Evolutionary conservation across 2,797 vertebrate species (phyloP), one percentile per base, ranked within the genome.

Genomic region (Petrocephalus sullivani): DNA sequence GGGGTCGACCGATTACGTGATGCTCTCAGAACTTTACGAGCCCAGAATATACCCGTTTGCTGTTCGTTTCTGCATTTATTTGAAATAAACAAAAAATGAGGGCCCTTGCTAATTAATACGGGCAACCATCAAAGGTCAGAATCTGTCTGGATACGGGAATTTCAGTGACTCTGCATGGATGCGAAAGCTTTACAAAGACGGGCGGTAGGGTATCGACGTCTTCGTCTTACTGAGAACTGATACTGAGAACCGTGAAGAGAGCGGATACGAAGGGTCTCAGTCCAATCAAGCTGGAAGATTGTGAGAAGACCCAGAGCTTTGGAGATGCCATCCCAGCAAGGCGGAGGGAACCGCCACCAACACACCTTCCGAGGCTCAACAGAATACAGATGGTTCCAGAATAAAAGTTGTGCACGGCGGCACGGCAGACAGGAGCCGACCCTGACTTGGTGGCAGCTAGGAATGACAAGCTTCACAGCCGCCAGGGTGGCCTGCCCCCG

Each of bases 21-120:
- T 64, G 90, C 89, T 88, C 88, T 90, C 90, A 90, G 89, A 90
- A 87, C 91, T 94, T 95, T 94, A 95, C 12, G 81, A 94, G 85
- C 37, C 21, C 28, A 16, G 46, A 2, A 21, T 57, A 46, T 78
- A 33, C 67, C 41, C 16, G 19, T 21, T 21, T 10, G 83, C 37
- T 33, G 87, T 41, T 88, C 58, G 83, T 87, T 89, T 23, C 60
- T 82, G 87, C 86, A 88, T 88, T 88, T 53, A 84, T 88, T 54
- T 19, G n/a, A 87, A 88, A 54, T 60, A 28, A 88, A 90, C 58
- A 83, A 60, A 88, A 64, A 88, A 58, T 64, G 16, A 85, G 81
- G 49, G 51, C 53, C 0, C 0, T 2, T 28, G 6, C 51, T 85
- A 85, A 54, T 85, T 14, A 85, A 85, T 85, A 54, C 14, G 49